phyloP scores from a whole-genome alignment of 2,113 vertebrate genomes.

The Takifugu bimaculatus region DNA sequence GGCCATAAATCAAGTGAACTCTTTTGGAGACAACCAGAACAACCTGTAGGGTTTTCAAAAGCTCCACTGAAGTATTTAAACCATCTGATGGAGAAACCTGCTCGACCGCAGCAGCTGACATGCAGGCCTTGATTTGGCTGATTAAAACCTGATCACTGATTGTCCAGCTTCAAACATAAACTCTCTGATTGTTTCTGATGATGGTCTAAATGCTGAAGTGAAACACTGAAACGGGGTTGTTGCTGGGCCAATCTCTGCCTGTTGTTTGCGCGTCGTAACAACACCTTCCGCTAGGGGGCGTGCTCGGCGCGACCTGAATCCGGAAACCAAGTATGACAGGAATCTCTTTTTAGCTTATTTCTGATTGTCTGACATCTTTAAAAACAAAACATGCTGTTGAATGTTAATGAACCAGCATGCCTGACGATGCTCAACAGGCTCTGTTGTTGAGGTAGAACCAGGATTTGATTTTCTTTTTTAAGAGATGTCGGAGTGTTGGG shows the following conservation, averaged over 20 bases:
- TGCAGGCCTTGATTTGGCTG: background rate
- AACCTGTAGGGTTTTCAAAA: slow-evolving; percentile 10
- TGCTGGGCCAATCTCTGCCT: too few relatives aligned
- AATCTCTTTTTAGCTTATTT: slow-evolving; percentile 19
- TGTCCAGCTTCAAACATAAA: background rate
- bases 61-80: background rate
- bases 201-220: slow-evolving; percentile 5
- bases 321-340: background rate
- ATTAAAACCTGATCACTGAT: background rate
- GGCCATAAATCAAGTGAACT: too few relatives aligned
- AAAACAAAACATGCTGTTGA: too few relatives aligned
- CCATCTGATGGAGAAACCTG: background rate
- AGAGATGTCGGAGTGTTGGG: slow-evolving; percentile 49
- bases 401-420: too few relatives aligned
- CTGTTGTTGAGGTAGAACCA: slow-evolving; percentile 58
- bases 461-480: slow-evolving; percentile 20
- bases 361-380: slow-evolving; percentile 53
- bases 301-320: slow-evolving; percentile 17
- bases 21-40: slow-evolving; percentile 6
- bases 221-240: too few relatives aligned
- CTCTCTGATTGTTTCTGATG: background rate
- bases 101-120: background rate
- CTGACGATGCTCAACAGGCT: slow-evolving; percentile 5
- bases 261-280: slow-evolving; percentile 32
- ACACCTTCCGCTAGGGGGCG: slow-evolving; percentile 48